These are phyloP conservation scores for Tapirus indicus DNA, from an alignment of 2,797 vertebrate genomes.

Conservation along the genomic window DNA sequence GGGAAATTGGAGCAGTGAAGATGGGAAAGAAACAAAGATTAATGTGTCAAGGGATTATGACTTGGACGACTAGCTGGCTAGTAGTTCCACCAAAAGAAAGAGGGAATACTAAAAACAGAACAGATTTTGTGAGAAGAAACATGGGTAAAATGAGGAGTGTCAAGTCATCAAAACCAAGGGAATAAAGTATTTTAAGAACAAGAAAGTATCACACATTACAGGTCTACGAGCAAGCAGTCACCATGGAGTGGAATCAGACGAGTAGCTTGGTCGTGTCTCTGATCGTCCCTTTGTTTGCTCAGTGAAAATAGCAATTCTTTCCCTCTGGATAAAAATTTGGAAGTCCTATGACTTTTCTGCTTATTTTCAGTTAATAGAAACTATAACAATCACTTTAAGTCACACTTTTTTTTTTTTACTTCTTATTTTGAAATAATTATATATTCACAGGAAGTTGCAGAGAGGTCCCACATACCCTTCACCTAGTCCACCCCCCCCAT, in stretches of 20 bases:
- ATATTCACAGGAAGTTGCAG: background rate
- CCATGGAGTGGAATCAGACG: background rate
- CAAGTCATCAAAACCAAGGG: background rate
- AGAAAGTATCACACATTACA: background rate
- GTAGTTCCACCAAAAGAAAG: background rate
- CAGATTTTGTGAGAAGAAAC: background rate
- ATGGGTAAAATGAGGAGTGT: background rate
- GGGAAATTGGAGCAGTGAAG: background rate
- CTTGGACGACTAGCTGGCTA: background rate
- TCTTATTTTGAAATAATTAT: slow-evolving; percentile 10
- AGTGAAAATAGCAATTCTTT: background rate
- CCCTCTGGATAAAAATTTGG: background rate
- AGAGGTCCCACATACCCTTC: background rate
- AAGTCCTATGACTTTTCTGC: background rate
- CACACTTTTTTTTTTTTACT: background rate
- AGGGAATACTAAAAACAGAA: background rate
- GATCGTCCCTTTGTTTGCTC: background rate
- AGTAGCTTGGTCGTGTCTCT: background rate
- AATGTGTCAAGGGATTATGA: background rate
- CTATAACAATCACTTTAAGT: background rate
- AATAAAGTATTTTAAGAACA: background rate
- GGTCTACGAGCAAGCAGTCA: background rate
- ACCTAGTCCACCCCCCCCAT: background rate
- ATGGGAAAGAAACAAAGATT: background rate
- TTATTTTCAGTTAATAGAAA: slow-evolving; percentile 13